A percentile compares a stretch with the other conserved stretches of the same genome.
Evolutionary conservation across 2,888 invertebrate species (phyloP).

Genomic region (Trichopria drosophilae): DNA sequence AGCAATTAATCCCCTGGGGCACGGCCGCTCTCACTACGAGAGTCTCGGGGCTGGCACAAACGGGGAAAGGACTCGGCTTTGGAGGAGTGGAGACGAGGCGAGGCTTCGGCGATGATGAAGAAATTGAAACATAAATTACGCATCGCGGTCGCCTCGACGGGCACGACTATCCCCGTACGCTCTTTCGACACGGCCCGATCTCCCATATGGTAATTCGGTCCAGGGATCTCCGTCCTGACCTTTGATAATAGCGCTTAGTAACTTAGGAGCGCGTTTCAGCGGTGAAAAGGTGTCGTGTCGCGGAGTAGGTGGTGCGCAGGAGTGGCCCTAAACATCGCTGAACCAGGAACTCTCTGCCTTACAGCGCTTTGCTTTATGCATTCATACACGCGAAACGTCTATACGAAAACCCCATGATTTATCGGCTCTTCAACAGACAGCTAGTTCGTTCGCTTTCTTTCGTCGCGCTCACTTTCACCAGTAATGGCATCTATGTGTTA

Average conservation of each 20-base stretch:
- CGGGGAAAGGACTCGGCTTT: conserved; percentile 27
- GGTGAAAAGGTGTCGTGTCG: conserved; percentile 51
- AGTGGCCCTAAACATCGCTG: no score
- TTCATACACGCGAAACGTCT: no score
- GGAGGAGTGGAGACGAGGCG: conserved; percentile 26
- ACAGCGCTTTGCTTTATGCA: no score
- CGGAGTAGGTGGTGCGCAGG: conserved; percentile 50
- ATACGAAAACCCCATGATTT: no score
- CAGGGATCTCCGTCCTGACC: conserved; percentile 52
- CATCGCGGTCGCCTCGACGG: conserved; percentile 26
- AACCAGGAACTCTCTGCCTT: no score
- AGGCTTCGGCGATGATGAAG: conserved; percentile 35
- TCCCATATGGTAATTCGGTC: conserved; percentile 49
- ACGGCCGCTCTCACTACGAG: conserved; percentile 13
- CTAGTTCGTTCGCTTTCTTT: no score
- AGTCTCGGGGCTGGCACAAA: conserved; percentile 23
- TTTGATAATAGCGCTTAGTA: conserved; percentile 54
- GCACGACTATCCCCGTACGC: conserved; percentile 3
- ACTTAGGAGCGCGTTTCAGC: no score
- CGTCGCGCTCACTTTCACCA: no score
- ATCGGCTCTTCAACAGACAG: no score
- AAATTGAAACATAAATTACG: conserved; percentile 47
- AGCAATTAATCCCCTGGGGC: conserved; percentile 20
- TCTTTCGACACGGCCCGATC: conserved; percentile 32
- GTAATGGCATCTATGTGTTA: no score